A percentile compares a stretch with the other conserved stretches of the same genome.
Evolutionary conservation across 2,888 invertebrate genomes (phyloP).

Genomic region (Crocallis elinguaria): DNA sequence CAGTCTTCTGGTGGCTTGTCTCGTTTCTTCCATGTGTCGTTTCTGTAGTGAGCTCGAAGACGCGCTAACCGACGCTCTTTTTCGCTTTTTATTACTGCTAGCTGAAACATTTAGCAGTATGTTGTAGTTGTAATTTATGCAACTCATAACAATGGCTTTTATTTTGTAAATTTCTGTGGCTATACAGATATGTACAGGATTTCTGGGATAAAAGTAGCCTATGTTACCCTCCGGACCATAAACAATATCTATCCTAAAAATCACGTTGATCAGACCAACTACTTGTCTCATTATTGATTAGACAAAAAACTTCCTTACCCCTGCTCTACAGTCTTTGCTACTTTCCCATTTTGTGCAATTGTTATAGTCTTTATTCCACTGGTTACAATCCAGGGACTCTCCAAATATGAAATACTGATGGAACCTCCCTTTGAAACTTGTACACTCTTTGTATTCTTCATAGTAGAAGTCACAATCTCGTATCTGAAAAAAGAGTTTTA

Average conservation of each 20-base stretch:
- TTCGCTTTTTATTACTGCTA: constrained; percentile 89
- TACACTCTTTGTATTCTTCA: constrained; percentile 93
- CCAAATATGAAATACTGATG: constrained; percentile 95
- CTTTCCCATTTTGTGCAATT: constrained; percentile 90
- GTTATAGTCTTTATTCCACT: constrained; percentile 91
- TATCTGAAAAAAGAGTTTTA: constrained; percentile 83
- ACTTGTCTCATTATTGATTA: background rate
- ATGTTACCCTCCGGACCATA: too few species aligned
- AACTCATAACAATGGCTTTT: too few species aligned
- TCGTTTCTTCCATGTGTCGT: constrained; percentile 92
- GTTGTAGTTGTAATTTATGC: too few species aligned
- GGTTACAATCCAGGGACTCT: constrained; percentile 88
- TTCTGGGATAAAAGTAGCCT: too few species aligned
- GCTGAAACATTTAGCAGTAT: constrained; percentile 72
- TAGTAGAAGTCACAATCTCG: constrained; percentile 91
- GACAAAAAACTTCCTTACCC: constrained; percentile 76
- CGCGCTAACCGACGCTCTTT: constrained; percentile 86
- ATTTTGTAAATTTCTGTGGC: too few species aligned
- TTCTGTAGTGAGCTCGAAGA: constrained; percentile 87
- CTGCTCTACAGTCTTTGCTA: constrained; percentile 86
- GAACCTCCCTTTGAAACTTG: constrained; percentile 89
- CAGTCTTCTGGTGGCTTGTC: constrained; percentile 91
- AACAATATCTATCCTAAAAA: too few species aligned
- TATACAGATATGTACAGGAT: too few species aligned
- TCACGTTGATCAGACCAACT: too few species aligned